Conservation (phyloP, 2,113 vertebrate genomes). For the Petroica traversi region DNA sequence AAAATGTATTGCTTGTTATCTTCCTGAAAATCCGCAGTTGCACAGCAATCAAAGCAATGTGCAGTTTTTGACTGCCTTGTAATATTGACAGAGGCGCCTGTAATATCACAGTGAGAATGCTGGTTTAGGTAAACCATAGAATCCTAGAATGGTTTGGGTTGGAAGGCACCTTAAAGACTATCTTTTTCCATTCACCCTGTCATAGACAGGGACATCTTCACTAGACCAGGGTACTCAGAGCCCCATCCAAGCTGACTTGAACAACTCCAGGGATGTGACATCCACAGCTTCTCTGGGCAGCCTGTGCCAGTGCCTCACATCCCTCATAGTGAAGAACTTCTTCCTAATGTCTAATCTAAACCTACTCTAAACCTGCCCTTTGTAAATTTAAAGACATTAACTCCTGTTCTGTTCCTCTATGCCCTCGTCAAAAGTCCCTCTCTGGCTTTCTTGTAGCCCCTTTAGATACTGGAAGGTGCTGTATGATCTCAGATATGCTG, state of each 20-base stretch:
- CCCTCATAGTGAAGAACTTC: background rate
- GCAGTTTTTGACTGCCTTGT: background rate
- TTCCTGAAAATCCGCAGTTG: background rate
- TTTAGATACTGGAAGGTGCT: background rate
- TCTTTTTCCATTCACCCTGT: background rate
- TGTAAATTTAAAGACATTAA: background rate
- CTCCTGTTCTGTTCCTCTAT: background rate
- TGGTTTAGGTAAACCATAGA: background rate
- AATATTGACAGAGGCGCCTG: background rate
- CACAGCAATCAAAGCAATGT: background rate
- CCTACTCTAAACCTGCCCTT: background rate
- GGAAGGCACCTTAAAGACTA: background rate
- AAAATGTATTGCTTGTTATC: background rate
- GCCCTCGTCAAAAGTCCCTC: background rate
- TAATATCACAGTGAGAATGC: background rate
- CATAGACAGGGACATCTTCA: background rate
- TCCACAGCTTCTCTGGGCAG: background rate
- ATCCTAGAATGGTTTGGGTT: background rate
- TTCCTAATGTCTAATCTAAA: background rate
- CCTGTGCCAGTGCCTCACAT: fast-evolving
- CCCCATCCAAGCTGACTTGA: background rate
- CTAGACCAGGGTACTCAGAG: background rate
- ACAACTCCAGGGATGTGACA: background rate
- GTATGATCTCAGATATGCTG: background rate
- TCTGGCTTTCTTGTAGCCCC: background rate